Base-by-base conservation (phyloP, 2,113 vertebrate genomes). In the Chauna torquata region DNA sequence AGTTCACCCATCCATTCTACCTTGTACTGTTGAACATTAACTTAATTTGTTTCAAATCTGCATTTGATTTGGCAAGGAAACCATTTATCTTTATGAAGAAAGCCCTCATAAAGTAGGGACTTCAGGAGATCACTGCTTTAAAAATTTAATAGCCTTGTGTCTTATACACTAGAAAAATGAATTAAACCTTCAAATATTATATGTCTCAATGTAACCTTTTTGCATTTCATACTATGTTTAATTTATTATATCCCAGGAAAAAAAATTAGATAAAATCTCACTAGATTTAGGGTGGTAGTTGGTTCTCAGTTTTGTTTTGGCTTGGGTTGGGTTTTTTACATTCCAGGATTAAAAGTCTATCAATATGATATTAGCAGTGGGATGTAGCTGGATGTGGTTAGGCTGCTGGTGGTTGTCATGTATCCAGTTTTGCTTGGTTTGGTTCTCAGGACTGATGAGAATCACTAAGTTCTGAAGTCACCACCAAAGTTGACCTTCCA, bases 11-110 rank as follows among this genome's bases (percentile, higher is more conserved):
- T 99, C 99, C 98, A 98, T 99, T 99, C 99, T 98, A 99, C 98
- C 98, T 99, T 99, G 97, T 98, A 98, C 98, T 85, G 93, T 97
- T 98, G 97, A 98, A 98, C 98, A 98, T 99, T 98, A 98, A 98
- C 98, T 98, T 98, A 98, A 98, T 99, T 98, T 99, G 98, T 98
- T 98, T 99, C 98, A 98, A 99, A 98, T 99, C 98, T 98, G 98
- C 99, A 98, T 99, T 99, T 98, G 98, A 98, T 99, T 99, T 98
- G 98, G 98, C 98, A 99, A 98, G 98, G 98, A 99, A 99, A 99
- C 97, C 98, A 98, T 98, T 99, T 98, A 98, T 99, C 98, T 99
- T 98, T 99, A 98, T 99, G 98, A 98, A 98, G 98, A 98, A 98
- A 98, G 98, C 98, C 98, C 98, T 99, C 99, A 98, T 98, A 98